Percentiles rank a stretch among this genome's conserved stretches.
These are phyloP conservation scores for Leucoma salicis DNA, from an alignment of 2,888 invertebrate genomes.

Conservation along the genomic window DNA sequence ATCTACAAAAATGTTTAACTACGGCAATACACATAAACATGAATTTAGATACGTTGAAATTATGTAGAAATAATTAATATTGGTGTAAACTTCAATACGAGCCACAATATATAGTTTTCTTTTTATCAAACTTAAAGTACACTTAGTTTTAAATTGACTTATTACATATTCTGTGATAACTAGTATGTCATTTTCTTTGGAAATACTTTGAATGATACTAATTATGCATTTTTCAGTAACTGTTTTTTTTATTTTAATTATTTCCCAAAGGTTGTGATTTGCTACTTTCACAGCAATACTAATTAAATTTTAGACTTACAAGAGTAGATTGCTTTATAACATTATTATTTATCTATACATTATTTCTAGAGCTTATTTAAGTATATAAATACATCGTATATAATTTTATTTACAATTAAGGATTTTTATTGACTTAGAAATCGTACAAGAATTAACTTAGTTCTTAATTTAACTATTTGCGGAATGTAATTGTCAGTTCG, in stretches of 20 bases:
- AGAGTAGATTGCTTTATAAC: constrained; percentile 23
- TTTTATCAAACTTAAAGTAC: too few relatives aligned
- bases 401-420: constrained; percentile 8
- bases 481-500: constrained; percentile 21
- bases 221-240: background rate
- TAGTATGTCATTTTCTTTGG: background rate
- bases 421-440: constrained; percentile 16
- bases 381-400: too few relatives aligned
- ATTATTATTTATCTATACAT: constrained; percentile 15
- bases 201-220: background rate
- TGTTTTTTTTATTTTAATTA: background rate
- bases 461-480: constrained; percentile 1
- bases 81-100: background rate
- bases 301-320: constrained; percentile 5
- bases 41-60: background rate
- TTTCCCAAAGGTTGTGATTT: background rate
- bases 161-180: too few relatives aligned
- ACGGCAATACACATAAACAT: constrained; percentile 20
- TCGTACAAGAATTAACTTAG: constrained; percentile 1
- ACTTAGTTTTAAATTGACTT: too few relatives aligned
- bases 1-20: constrained; percentile 15
- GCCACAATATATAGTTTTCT: too few relatives aligned
- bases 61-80: background rate
- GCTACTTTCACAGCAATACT: background rate
- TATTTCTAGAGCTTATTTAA: constrained; percentile 28